These are phyloP conservation scores for Cavia aperea DNA, from an alignment of 2,113 vertebrate species.

Conservation along the genomic window DNA sequence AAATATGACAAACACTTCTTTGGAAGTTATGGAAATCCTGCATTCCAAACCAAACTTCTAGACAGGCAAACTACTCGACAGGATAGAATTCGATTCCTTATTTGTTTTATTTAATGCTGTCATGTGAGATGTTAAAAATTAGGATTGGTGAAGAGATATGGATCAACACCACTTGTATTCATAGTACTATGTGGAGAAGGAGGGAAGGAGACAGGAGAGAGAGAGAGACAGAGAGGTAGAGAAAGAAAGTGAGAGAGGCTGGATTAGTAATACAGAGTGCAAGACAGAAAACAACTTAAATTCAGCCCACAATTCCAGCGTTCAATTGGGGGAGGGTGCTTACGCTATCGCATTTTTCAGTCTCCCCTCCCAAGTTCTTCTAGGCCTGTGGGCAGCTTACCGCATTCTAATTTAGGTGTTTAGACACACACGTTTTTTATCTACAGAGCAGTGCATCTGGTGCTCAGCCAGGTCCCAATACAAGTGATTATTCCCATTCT, in stretches of 20 bases:
- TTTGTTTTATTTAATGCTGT: not conserved
- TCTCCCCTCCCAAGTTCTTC: not conserved
- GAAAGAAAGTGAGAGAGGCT: not conserved
- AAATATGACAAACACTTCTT: not conserved
- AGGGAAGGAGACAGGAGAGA: not conserved
- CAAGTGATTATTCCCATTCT: not conserved
- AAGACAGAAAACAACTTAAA: constrained; percentile 14
- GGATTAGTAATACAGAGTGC: not conserved
- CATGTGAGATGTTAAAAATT: not conserved
- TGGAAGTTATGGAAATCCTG: not conserved
- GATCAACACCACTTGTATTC: not conserved
- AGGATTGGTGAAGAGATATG: not conserved
- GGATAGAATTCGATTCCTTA: not conserved
- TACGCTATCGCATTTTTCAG: not conserved
- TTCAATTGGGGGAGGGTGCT: not conserved
- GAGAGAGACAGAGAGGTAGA: too few relatives aligned
- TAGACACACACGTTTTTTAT: not conserved
- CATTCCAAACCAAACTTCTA: not conserved
- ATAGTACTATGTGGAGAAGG: not conserved
- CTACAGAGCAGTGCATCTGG: not conserved
- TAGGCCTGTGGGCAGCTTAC: not conserved
- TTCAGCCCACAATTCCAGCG: not conserved
- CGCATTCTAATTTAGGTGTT: not conserved
- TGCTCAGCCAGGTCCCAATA: not conserved
- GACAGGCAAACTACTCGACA: not conserved